phyloP scores from a whole-genome alignment of 2,888 invertebrate genomes.

The Eupithecia vulgata region DNA sequence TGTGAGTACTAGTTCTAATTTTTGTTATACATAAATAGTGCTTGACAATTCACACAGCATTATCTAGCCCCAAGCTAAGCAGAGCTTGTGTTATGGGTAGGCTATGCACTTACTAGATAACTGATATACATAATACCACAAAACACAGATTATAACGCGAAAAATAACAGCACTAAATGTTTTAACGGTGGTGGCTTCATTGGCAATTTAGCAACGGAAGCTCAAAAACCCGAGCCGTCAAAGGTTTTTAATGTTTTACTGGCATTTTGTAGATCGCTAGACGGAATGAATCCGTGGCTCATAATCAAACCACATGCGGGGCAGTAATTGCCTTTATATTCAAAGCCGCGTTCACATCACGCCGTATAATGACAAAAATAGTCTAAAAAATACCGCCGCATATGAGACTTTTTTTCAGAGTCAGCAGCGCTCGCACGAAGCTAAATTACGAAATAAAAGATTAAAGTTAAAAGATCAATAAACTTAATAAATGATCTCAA shows the following conservation, averaged over 20 bases:
- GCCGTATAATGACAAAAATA: conserved; percentile 84
- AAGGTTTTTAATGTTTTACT: conserved; percentile 75
- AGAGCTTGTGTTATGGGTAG: too few relatives aligned
- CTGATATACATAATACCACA: too few relatives aligned
- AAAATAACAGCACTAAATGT: conserved; percentile 58
- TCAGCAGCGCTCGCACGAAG: conserved; percentile 81
- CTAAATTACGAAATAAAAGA: conserved; percentile 85
- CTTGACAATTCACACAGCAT: too few relatives aligned
- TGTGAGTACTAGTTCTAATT: too few relatives aligned
- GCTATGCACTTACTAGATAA: too few relatives aligned
- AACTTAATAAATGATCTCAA: conserved; percentile 85
- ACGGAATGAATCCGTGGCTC: conserved; percentile 76
- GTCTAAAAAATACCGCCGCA: conserved; percentile 81
- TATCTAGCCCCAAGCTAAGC: too few relatives aligned
- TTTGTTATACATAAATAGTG: too few relatives aligned
- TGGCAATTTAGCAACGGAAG: conserved; percentile 82
- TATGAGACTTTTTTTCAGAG: conserved; percentile 81
- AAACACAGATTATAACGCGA: conserved; percentile 25
- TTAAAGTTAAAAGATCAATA: conserved; percentile 84
- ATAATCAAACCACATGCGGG: conserved; percentile 84
- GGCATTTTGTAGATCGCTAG: conserved; percentile 74
- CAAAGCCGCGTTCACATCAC: conserved; percentile 83
- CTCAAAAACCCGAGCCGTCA: conserved; percentile 71
- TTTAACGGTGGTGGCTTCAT: conserved; percentile 72
- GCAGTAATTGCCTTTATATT: conserved; percentile 83